Evolutionary conservation across 2,797 vertebrate genomes (phyloP), one percentile per base, ranked within the genome.

Genomic region (Pempheris klunzingeri): DNA sequence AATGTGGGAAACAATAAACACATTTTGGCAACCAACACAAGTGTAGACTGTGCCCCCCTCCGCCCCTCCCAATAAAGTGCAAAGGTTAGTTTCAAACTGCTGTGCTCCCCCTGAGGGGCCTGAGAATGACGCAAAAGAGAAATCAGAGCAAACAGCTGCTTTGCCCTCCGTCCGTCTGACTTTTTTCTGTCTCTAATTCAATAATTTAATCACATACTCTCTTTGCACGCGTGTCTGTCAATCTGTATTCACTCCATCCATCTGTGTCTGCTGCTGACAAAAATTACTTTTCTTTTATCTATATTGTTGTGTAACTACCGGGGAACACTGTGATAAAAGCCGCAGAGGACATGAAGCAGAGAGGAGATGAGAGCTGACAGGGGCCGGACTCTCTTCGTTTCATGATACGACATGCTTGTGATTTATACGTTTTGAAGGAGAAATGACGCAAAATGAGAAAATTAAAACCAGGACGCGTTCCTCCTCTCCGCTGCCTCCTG

Each of bases 391-490:
- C 55, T 81, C 50, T 41, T 73, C 38, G 1, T 72, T 81, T 76
- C 80, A 66, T 80, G 34, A 73, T 58, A 77, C 55, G 80, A 81
- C 77, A 77, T 53, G 20, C 81, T 81, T 58, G 57, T 88, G 86
- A 93, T 93, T 91, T 90, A 91, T 87, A 50, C 1, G 38, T 91
- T 93, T 88, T 81, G 85, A 83, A 43, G 24, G 43, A 72, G 79
- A 47, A 80, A 85, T 94, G 91, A 94, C 88, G 77, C 88, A 93
- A 80, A 92, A 81, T 71, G 68, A 77, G 77, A 82, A 85, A 83
- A 85, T 87, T 82, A 85, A 92, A 94, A 87, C 82, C 83, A 78
- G 89, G 69, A 83, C 64, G 28, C 73, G 73, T 75, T 88, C 65
- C 74, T 81, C 75, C 73, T 77, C 57, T 71, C 74, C 0, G 26